Conservation (phyloP, 2,888 invertebrate species). For the Athripsodes cinereus region DNA sequence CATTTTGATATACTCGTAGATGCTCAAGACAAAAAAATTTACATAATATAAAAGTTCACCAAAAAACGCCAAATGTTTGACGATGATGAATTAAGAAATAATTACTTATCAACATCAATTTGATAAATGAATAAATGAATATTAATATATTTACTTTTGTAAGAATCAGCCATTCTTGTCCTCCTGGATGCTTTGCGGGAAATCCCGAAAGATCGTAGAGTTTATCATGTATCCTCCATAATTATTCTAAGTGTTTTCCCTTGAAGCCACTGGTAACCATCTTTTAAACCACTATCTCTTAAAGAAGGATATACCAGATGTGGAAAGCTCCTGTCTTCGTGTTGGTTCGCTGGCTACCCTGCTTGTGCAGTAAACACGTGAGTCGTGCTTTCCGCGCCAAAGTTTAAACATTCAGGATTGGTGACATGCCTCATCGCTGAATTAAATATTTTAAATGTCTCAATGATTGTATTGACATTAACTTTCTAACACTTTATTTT, state of each 20-base stretch:
- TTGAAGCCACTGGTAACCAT: constrained; percentile 53
- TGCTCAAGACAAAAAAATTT: no score
- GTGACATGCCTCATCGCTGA: no score
- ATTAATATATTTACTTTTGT: constrained; percentile 61
- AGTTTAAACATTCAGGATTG: no score
- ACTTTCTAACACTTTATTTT: no score
- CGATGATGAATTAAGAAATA: neutral
- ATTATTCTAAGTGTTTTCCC: constrained; percentile 63
- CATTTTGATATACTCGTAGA: no score
- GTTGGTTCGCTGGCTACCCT: no score
- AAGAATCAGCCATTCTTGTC: constrained; percentile 65
- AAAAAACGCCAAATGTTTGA: neutral
- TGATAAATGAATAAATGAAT: no score
- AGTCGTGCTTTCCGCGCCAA: no score
- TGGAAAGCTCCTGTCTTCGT: constrained; percentile 42
- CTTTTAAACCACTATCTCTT: constrained; percentile 42
- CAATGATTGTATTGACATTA: no score
- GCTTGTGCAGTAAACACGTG: no score
- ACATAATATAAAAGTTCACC: no score
- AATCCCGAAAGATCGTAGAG: constrained; percentile 84
- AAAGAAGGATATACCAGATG: constrained; percentile 48
- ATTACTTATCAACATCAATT: neutral
- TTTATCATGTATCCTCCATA: constrained; percentile 70
- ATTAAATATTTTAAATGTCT: no score
- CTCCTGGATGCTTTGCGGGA: constrained; percentile 78